Base-by-base conservation (phyloP, 2,888 invertebrate genomes). In the Syrphus vitripennis region DNA sequence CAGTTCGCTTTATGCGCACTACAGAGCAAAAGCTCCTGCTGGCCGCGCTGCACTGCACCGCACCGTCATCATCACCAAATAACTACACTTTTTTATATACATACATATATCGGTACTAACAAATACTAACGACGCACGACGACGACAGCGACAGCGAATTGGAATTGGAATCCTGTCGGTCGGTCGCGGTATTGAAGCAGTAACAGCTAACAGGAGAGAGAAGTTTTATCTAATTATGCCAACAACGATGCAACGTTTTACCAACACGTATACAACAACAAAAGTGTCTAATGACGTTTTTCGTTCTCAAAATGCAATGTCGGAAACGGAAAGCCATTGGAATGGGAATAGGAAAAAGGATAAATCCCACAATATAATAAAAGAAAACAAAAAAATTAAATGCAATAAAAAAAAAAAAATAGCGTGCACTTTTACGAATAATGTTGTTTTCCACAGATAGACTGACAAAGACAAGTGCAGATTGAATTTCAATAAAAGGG, bases 151-250 rank as follows among this genome's bases (percentile, higher is more conserved):
- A n/a, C n/a, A n/a, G n/a, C n/a, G n/a, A n/a, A n/a, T n/a, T n/a
- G n/a, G n/a, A 59, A 45, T 34, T 59, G 42, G 3, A 42, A 24
- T 19, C 59, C 34, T 61, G 34, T 48, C 45, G 59, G 31, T 59
- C 53, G 61, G n/a, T 72, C 14, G 10, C 3, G 14, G 14, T 7
- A 12, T 40, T 55, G 34, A 19, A 67, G 37, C 65, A 59, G 57
- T 59, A 67, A 71, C 77, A 83, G 69, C n/a, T n/a, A n/a, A n/a
- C n/a, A n/a, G n/a, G n/a, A n/a, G 65, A 76, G 59, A 71, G 37
- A 81, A 80, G 50, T 84, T 84, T 76, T 84, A 84, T 84, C 84
- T 84, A 84, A 84, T 84, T 81, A 84, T 81, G 75, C 59, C 80
- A 83, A 80, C 83, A 75, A 65, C 61, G 31, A 57, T 31, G 55